Conservation (phyloP, 2,113 vertebrate genomes). For the Nibea albiflora region DNA sequence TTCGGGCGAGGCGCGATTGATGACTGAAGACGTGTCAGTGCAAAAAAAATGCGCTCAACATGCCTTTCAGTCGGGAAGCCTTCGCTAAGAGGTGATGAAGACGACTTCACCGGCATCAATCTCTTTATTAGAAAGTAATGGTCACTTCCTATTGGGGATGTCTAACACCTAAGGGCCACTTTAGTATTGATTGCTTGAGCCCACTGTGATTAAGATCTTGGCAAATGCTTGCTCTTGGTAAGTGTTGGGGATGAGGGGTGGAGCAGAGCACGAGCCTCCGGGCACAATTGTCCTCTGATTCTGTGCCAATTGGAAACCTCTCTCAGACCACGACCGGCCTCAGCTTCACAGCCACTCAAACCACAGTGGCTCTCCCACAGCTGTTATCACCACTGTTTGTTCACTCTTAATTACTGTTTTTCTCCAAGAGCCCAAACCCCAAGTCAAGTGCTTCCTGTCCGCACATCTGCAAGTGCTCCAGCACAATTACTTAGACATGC, state of each 20-base stretch:
- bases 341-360: slow-evolving; percentile 38
- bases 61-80: slow-evolving; percentile 45
- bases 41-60: slow-evolving; percentile 61
- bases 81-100: slow-evolving; percentile 57
- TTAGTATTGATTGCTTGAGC: slow-evolving; percentile 66
- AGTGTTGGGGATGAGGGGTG: slow-evolving; percentile 19
- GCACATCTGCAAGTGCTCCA: slow-evolving; percentile 57
- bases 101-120: slow-evolving; percentile 62
- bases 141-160: slow-evolving; percentile 68
- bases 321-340: slow-evolving; percentile 12
- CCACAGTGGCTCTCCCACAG: slow-evolving; percentile 42
- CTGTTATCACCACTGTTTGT: slow-evolving; percentile 64
- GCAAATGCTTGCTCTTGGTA: slow-evolving; percentile 46
- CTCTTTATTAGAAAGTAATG: slow-evolving; percentile 78
- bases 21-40: slow-evolving; percentile 41
- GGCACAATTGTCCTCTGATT: slow-evolving; percentile 43
- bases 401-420: slow-evolving; percentile 82
- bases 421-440: slow-evolving; percentile 57
- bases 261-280: not conserved
- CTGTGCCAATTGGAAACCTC: slow-evolving; percentile 40
- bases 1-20: not conserved
- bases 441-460: slow-evolving; percentile 61
- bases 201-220: slow-evolving; percentile 72
- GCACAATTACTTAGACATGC: slow-evolving; percentile 49
- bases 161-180: slow-evolving; percentile 68